These are phyloP conservation scores for Leucania comma DNA, from an alignment of 2,888 invertebrate species.

Conservation along the genomic window DNA sequence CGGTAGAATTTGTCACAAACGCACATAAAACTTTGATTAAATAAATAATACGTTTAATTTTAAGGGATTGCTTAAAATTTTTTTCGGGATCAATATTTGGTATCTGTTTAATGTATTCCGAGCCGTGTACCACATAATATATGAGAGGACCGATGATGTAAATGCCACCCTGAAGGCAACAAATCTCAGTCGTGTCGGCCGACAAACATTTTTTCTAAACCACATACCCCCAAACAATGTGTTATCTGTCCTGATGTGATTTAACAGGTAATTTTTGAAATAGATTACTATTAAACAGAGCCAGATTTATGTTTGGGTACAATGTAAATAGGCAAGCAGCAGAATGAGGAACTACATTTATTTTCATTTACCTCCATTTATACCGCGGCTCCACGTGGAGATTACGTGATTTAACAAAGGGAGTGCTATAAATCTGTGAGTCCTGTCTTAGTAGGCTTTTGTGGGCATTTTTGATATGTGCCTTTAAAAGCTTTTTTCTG, in stretches of 20 bases:
- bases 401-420: constrained; percentile 91
- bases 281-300: constrained; percentile 87
- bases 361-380: constrained; percentile 90
- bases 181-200: constrained; percentile 83
- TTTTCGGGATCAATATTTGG: constrained; percentile 66
- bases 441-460: constrained; percentile 91
- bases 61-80: constrained; percentile 50
- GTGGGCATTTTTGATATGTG: constrained; percentile 91
- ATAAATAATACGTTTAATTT: constrained; percentile 61
- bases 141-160: constrained; percentile 81
- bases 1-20: constrained; percentile 68
- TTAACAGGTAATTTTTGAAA: constrained; percentile 90
- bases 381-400: constrained; percentile 90
- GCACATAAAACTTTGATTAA: constrained; percentile 58
- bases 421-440: constrained; percentile 88
- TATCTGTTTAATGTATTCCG: constrained; percentile 73
- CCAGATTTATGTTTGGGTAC: constrained; percentile 84
- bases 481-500: constrained; percentile 91
- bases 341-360: constrained; percentile 90
- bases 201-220: constrained; percentile 86
- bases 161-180: constrained; percentile 88
- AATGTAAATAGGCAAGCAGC: constrained; percentile 89
- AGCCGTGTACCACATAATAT: constrained; percentile 77
- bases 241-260: constrained; percentile 90
- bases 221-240: constrained; percentile 86